Conservation (phyloP, 2,888 invertebrate genomes). For the Acholoe squamosa region DNA sequence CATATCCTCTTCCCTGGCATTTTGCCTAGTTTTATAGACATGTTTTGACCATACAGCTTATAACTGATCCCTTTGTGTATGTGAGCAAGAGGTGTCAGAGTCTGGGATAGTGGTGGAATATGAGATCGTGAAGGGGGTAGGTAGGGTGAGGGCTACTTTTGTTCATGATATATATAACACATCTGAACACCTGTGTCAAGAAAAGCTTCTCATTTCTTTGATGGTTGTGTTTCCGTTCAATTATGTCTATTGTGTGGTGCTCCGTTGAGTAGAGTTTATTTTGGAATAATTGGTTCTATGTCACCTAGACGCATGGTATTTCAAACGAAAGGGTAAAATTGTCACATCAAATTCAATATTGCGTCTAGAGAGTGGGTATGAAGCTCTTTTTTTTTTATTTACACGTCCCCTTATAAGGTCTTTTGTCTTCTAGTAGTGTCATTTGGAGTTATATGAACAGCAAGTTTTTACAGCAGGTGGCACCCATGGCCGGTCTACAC, state of each 20-base stretch:
- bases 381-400: too few relatives aligned
- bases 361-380: too few relatives aligned
- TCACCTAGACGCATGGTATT: too few relatives aligned
- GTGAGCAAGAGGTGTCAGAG: neutral
- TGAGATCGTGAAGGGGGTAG: neutral
- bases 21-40: neutral
- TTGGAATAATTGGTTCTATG: too few relatives aligned
- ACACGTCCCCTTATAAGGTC: too few relatives aligned
- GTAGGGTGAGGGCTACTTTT: neutral
- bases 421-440: too few relatives aligned
- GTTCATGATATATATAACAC: constrained; percentile 12
- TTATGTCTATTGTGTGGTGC: too few relatives aligned
- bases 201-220: neutral
- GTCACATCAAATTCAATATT: too few relatives aligned
- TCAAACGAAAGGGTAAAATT: too few relatives aligned
- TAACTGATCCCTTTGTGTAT: constrained; percentile 13
- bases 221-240: neutral
- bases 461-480: too few relatives aligned
- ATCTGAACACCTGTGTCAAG: constrained; percentile 5
- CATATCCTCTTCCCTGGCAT: neutral
- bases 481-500: neutral
- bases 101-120: neutral
- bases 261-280: too few relatives aligned
- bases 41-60: constrained; percentile 25
- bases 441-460: too few relatives aligned